Base-by-base conservation (phyloP, 2,113 vertebrate species). In the Phalacrocorax aristotelis region DNA sequence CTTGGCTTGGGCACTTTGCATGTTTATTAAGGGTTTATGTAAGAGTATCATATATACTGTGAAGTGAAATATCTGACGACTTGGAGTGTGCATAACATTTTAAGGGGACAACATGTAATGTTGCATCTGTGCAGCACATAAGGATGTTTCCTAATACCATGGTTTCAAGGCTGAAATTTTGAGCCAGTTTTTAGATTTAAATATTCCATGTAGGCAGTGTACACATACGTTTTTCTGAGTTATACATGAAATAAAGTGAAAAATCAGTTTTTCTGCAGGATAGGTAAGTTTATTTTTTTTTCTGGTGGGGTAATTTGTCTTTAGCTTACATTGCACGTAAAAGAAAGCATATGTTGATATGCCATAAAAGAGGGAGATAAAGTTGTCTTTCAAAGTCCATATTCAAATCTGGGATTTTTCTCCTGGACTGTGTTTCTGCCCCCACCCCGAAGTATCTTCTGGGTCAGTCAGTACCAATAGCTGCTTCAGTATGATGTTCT, bases 11-110 rank as follows among this genome's bases (percentile, higher is more conserved):
- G 60, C 16, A 38, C 71, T 86, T 88, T 49, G 55, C 15, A 19
- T 57, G 69, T 94, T 95, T 95, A 82, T 88, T 93, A 91, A 94
- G 72, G 38, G 70, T 76, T 96, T 96, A 62, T 58, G 16, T 89
- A 83, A 93, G 80, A 85, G 23, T 83, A 78, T 94, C 52, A 13
- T 91, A 65, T 94, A 66, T 96, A n/a, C 74, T 87, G 72, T 83
- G 89, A 96, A 96, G 60, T 96, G 93, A 96, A 97, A 86, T 74
- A 89, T 58, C 79, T 90, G 77, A 51, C 79, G 85, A 70, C n/a
- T 87, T 86, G 78, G 61, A 89, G 66, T 68, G 83, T 88, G 30
- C 3, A 1, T 90, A 91, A 87, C 68, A 79, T 93, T 95, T 96
- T 96, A 95, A 94, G 78, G 68, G 72, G 69, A 74, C 42, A 57